Base-by-base conservation (phyloP, 2,888 invertebrate genomes). In the Callyntrura sp. region DNA sequence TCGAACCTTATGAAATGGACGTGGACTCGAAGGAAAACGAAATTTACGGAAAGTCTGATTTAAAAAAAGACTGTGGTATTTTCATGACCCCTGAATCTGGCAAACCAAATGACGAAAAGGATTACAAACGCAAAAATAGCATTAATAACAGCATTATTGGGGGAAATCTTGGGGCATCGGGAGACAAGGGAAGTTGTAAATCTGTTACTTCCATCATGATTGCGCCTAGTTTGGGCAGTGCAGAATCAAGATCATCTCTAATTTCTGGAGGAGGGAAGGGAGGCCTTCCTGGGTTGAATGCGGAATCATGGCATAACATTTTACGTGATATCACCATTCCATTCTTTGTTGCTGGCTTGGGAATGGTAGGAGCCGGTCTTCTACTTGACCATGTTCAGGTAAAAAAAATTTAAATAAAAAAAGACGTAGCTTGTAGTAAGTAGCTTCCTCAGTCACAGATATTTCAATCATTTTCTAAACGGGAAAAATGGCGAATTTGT, bases 401-500 rank as follows among this genome's bases (percentile, higher is more conserved):
- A 83, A 43, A 35, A 17, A 76, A 14, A 20, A 20, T 73, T 48
- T 0, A 5, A 5, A 20, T 23, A 51, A 25, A 51, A 14, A 9
- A 0, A n/a, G 20, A n/a, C 51, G 28, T 35, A 11, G 28, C 5
- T 14, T 65, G 76, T n/a, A 1, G 12, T 0, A n/a, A 28, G 9
- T 14, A 11, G n/a, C n/a, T n/a, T n/a, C n/a, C n/a, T n/a, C n/a
- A n/a, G n/a, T n/a, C n/a, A n/a, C n/a, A n/a, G n/a, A n/a, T n/a
- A n/a, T n/a, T n/a, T n/a, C n/a, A n/a, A n/a, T n/a, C n/a, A n/a
- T n/a, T n/a, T n/a, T n/a, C n/a, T 43, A 94, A 95, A 9, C 95
- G 96, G 93, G 96, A 97, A 93, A 95, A 96, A 93, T 95, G 96
- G 94, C 95, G 95, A 93, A 96, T 97, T 96, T 96, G 97, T 93